Percentiles rank a stretch among this genome's conserved stretches.
These are phyloP conservation scores for Gadus chalcogrammus DNA, from an alignment of 2,113 vertebrate species.

Conservation along the genomic window DNA sequence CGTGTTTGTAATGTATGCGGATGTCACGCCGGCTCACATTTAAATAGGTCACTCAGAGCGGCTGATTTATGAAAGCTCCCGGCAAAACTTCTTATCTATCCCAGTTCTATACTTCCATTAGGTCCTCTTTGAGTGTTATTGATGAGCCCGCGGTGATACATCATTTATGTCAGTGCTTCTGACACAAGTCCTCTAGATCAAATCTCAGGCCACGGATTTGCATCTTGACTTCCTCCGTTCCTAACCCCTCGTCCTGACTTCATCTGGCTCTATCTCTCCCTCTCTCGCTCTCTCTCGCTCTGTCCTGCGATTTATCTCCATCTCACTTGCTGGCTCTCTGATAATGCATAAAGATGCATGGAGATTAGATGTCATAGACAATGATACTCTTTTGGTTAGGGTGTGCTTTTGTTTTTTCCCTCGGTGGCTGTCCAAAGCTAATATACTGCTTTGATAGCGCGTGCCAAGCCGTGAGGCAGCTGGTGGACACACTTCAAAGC, in stretches of 20 bases:
- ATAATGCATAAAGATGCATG: conserved; percentile 22
- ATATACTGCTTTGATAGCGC: conserved; percentile 8
- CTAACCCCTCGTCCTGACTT: conserved; percentile 4
- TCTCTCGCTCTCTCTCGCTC: conserved; percentile 16
- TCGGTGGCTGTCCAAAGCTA: conserved; percentile 3
- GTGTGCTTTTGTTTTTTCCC: not conserved
- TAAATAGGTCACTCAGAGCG: conserved; percentile 65
- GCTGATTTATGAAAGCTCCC: conserved; percentile 69
- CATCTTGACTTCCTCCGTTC: conserved; percentile 23
- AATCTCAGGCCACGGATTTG: conserved; percentile 39
- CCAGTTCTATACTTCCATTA: conserved; percentile 72
- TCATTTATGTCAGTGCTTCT: conserved; percentile 69
- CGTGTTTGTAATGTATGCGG: conserved; percentile 60
- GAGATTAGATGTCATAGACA: conserved; percentile 20
- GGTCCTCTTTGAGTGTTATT: conserved; percentile 68
- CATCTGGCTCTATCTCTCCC: conserved; percentile 9
- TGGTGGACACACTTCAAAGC: conserved; percentile 35
- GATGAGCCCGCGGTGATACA: conserved; percentile 68
- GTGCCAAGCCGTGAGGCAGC: conserved; percentile 34
- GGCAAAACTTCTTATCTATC: conserved; percentile 72
- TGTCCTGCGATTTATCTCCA: conserved; percentile 5
- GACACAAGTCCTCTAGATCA: conserved; percentile 58
- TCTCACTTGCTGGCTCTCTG: conserved; percentile 3
- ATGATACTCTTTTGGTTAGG: conserved; percentile 16
- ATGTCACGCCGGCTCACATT: conserved; percentile 52